Evolutionary conservation across 2,797 vertebrate genomes (phyloP).

Genomic region (Gobio occitaniae): DNA sequence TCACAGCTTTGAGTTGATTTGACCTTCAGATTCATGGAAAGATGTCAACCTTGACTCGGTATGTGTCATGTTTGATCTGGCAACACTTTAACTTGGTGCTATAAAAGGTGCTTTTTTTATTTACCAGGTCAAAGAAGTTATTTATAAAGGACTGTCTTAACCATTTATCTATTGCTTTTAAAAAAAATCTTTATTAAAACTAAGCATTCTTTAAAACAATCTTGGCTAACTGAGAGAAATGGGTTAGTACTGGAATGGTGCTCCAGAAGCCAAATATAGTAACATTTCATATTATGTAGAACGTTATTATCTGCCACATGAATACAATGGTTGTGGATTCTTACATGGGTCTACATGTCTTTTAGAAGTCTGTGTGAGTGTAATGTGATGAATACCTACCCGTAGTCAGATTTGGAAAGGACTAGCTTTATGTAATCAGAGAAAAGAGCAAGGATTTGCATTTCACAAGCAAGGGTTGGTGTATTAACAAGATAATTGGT

Average conservation of each 20-base stretch:
- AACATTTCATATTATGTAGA: background rate
- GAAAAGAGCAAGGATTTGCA: background rate
- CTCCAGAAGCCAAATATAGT: slow-evolving; percentile 30
- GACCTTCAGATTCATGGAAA: background rate
- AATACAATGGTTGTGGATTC: background rate
- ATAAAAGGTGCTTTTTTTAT: background rate
- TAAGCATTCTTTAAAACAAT: background rate
- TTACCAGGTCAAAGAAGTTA: background rate
- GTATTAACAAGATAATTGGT: background rate
- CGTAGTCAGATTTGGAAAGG: background rate
- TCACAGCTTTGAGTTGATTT: slow-evolving; percentile 41
- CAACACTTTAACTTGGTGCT: background rate
- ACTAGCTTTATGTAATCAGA: background rate
- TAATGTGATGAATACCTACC: background rate
- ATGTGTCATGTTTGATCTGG: slow-evolving; percentile 35
- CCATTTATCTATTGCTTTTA: background rate
- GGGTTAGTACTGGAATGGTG: background rate
- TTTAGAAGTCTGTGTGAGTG: background rate
- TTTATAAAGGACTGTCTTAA: background rate
- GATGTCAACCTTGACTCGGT: background rate
- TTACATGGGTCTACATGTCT: background rate
- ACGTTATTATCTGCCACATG: background rate
- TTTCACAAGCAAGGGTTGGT: background rate
- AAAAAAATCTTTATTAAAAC: background rate
- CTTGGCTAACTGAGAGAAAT: background rate